Evolutionary conservation across 2,113 vertebrate genomes (phyloP), one percentile per base, ranked within the genome.

Genomic region (Tapirus terrestris): DNA sequence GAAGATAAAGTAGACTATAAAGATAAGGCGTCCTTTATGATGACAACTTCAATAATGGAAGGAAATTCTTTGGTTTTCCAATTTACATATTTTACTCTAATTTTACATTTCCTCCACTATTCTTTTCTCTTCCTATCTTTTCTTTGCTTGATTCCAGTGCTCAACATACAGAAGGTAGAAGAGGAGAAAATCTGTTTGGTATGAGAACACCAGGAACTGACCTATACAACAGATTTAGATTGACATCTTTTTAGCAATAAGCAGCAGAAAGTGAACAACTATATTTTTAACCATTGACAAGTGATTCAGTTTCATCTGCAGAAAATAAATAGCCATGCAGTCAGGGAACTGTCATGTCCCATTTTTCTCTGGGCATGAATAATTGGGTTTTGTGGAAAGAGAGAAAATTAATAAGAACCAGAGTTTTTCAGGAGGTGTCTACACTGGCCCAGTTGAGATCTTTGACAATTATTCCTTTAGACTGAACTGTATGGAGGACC

Each of bases 261-360:
- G 98, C 94, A 94, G 94, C 80, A 97, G 98, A 98, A 97, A 98
- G 98, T 96, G 97, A 98, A 98, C 94, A 98, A 96, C n/a, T 92
- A 5, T 36, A 68, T 88, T 80, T 95, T 92, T 85, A 3, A 97
- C 98, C 56, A 96, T 98, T 97, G 97, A 98, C 97, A 97, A 98
- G 97, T 97, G 98, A 98, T 98, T 98, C 96, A 94, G 92, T 97
- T 98, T 98, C 97, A 93, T 98, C 89, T 98, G 89, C 27, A 92
- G 97, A 93, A 97, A 98, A 98, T 97, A 98, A 98, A 97, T 97
- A 98, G 85, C 80, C 96, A 98, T 88, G 89, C 48, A 61, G 90
- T 93, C 96, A 92, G 97, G 79, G 97, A 98, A 91, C 82, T 96
- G 98, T 98, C 79, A 97, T 97, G 98, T 98, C 92, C 75, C 92